Evolutionary conservation across 2,888 invertebrate species (phyloP), one percentile per base, ranked within the genome.

Genomic region (Magallana nippona): DNA sequence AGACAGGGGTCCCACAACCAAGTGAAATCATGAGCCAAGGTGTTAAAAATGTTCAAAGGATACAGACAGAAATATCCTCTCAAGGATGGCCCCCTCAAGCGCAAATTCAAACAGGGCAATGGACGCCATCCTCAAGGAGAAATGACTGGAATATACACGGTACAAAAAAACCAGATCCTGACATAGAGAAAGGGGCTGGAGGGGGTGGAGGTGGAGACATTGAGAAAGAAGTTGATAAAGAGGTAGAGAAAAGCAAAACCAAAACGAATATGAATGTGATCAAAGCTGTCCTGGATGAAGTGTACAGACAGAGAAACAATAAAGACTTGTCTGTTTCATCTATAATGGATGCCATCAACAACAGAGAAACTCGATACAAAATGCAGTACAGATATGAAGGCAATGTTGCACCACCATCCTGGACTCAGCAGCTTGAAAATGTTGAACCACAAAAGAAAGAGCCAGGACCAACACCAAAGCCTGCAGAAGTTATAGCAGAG

Each of bases 311-410:
- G n/a, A 22, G 82, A 55, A 19, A 55, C 44, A 63, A 60, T 27
- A 71, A 82, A 22, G 63, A 60, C 55, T 11, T 82, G 13, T 63
- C 63, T 13, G 19, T 55, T 10, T n/a, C 55, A 10, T 82, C 82
- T n/a, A 71, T 82, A 32, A 82, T 82, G 71, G 55, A 63, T 22
- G 82, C 71, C 11, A 44, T 82, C 22, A 62, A 82, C 55, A 56
- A 82, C 27, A 15, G 60, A 8, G 55, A 60, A 63, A 55, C 63
- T 22, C 71, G 56, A 55, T 55, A 22, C 55, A 82, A 82, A 82
- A 71, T 82, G 63, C 63, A 82, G 62, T 82, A 82, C 82, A 77
- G 82, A 63, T 82, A 82, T 55, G 82, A 82, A 55, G 63, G 63
- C 13, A 63, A 71, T 44, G 82, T 62, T 22, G 44, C 55, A 22